phyloP scores from a whole-genome alignment of 2,113 vertebrate genomes.

The Muntiacus muntjak region DNA sequence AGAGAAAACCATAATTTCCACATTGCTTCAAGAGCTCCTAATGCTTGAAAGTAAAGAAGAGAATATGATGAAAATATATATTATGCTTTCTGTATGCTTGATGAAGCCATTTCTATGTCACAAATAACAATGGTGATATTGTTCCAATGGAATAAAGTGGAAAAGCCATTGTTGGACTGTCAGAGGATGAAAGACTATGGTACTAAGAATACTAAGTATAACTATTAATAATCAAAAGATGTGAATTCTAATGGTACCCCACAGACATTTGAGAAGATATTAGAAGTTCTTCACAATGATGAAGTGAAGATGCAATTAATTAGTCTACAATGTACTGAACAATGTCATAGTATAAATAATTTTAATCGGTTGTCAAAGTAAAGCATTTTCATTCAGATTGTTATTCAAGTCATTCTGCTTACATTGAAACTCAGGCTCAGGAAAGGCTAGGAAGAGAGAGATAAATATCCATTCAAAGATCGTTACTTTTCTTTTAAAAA shows the following conservation, averaged over 20 bases:
- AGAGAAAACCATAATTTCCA: background rate
- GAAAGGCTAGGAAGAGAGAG: constrained; percentile 38
- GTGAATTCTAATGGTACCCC: constrained; percentile 53
- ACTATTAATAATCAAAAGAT: constrained; percentile 69
- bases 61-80: background rate
- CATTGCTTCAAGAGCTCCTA: background rate
- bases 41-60: background rate
- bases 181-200: background rate
- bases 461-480: background rate
- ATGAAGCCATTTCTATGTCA: constrained; percentile 40
- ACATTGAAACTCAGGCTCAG: constrained; percentile 22
- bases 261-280: constrained; percentile 64
- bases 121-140: background rate
- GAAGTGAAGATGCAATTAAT: constrained; percentile 67
- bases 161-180: background rate
- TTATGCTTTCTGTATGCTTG: background rate
- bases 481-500: background rate
- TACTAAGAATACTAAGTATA: background rate
- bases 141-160: background rate
- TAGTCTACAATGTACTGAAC: constrained; percentile 46
- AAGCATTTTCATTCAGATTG: constrained; percentile 36
- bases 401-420: constrained; percentile 37
- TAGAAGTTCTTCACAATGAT: constrained; percentile 54
- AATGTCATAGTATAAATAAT: constrained; percentile 35
- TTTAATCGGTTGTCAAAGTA: constrained; percentile 62